Evolutionary conservation across 2,888 invertebrate species (phyloP).

Genomic region (Agrotis clavis): DNA sequence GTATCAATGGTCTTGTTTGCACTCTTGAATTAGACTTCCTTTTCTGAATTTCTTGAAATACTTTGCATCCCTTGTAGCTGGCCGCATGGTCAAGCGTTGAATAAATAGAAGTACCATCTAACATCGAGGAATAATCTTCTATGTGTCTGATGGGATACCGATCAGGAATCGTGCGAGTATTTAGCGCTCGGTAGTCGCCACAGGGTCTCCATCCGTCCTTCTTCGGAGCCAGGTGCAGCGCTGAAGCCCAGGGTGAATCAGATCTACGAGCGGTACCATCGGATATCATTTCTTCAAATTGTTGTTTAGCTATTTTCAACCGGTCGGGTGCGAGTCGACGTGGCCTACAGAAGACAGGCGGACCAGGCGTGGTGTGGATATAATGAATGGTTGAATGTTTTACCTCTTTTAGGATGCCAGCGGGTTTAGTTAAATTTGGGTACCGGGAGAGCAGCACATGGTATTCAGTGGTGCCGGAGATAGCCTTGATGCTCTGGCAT

Average conservation of each 20-base stretch:
- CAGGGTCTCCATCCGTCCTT: not conserved
- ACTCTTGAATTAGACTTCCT: too few relatives aligned
- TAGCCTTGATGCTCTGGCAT: too few relatives aligned
- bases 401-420: not conserved
- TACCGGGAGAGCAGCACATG: not conserved
- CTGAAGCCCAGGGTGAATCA: too few relatives aligned
- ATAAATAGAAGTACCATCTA: not conserved
- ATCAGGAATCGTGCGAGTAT: not conserved
- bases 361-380: not conserved
- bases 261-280: too few relatives aligned
- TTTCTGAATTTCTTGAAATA: too few relatives aligned
- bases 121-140: slow-evolving; percentile 3
- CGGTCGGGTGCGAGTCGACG: too few relatives aligned
- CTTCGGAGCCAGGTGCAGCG: too few relatives aligned
- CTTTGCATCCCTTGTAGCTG: too few relatives aligned
- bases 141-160: slow-evolving; percentile 3
- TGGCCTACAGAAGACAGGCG: not conserved
- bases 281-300: too few relatives aligned
- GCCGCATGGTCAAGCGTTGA: not conserved
- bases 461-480: too few relatives aligned
- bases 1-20: too few relatives aligned
- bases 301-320: too few relatives aligned
- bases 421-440: not conserved
- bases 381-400: not conserved
- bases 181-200: not conserved